Conservation (phyloP, 37 sponge, comb jelly and placozoan genomes). For the Bolinopsis microptera region DNA sequence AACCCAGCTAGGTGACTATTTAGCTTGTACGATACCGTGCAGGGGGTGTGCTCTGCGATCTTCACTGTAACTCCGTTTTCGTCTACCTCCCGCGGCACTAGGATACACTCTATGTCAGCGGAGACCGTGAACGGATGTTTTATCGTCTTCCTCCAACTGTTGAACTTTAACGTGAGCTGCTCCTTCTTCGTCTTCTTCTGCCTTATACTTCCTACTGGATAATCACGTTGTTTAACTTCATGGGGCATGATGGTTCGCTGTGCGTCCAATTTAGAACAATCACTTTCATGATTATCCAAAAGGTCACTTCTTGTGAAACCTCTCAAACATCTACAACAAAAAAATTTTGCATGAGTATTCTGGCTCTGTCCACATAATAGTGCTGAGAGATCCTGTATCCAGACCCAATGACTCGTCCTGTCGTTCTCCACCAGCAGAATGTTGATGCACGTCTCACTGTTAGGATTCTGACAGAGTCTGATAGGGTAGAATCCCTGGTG, state of each 20-base stretch:
- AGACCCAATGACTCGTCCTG: too few species aligned
- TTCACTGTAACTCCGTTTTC: not conserved
- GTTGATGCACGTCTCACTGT: not conserved
- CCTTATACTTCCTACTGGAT: too few species aligned
- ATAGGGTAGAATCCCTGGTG: slow-evolving; percentile 16
- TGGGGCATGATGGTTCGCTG: too few species aligned
- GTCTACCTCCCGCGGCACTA: not conserved
- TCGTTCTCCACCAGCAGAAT: slow-evolving; percentile 19
- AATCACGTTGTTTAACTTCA: too few species aligned
- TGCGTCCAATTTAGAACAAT: too few species aligned
- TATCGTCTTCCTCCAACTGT: not conserved
- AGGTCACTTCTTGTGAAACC: too few species aligned
- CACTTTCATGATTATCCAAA: too few species aligned
- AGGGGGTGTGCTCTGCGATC: not conserved
- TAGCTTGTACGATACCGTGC: not conserved
- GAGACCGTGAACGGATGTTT: not conserved
- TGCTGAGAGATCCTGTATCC: too few species aligned
- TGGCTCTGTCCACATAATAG: not conserved
- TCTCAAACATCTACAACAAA: too few species aligned
- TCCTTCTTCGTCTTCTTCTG: too few species aligned
- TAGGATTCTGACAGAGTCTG: not conserved
- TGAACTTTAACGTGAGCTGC: slow-evolving; percentile 26
- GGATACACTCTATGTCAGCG: not conserved
- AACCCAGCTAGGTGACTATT: not conserved
- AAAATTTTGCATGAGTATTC: too few species aligned